Evolutionary conservation across 2,888 invertebrate species (phyloP), one percentile per base, ranked within the genome.

Genomic region (Seira ritae): DNA sequence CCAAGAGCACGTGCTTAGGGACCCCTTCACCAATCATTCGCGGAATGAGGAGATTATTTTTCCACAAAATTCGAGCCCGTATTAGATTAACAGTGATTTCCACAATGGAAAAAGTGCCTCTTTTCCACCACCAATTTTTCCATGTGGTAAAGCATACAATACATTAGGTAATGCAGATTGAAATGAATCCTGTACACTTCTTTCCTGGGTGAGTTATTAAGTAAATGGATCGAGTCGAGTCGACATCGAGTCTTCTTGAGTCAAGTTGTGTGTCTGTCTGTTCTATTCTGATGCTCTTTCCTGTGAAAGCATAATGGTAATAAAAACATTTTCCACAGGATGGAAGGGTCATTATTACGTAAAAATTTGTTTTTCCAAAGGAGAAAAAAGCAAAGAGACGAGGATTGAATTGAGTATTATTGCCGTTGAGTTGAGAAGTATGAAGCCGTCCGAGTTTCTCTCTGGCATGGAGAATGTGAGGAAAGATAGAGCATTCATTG

Each of bases 151-250:
- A 15, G 62, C 20, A 62, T 62, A 31, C 31, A 31, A 31, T 31
- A 31, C 31, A 31, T 4, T 31, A 31, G 31, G 8, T 4, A 31
- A 62, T 62, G 2, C 20, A 62, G 22, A 62, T 62, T 62, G 62
- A 62, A 62, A 22, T 62, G 62, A 62, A 62, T 62, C 62, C 62
- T n/a, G n/a, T n/a, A n/a, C 50, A 12, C 62, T 62, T 20, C n/a
- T 62, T 67, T 74, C 42, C 69, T 20, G 60, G 60, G 67, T 69
- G 68, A 74, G 69, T 74, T 74, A 80, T 80, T 80, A 80, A 67
- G 72, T 42, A 74, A 80, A 80, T 80, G 80, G 80, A 80, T 69
- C 65, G 17, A 15, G 8, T 55, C 22, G 50, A 50, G 15, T 62
- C 3, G 24, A 76, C 24, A 24, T 15, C 17, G n/a, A 20, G 15